Conservation (phyloP, 2,888 invertebrate species). For the Agapetus fuscipes region DNA sequence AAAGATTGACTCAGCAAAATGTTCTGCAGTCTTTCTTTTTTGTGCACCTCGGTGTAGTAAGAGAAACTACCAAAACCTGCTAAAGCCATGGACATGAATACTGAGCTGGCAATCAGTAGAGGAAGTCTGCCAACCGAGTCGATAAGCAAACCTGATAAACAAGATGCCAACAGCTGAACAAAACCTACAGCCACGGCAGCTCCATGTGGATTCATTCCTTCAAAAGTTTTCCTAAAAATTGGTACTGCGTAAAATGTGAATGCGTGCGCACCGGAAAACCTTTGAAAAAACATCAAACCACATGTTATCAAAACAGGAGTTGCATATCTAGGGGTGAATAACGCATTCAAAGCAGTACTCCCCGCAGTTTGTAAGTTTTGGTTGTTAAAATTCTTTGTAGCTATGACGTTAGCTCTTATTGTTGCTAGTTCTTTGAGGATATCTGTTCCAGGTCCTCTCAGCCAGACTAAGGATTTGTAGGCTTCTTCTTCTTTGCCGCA, state of each 20-base stretch:
- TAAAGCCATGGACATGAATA: conserved; percentile 77
- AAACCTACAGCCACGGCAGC: conserved; percentile 80
- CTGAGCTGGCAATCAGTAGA: conserved; percentile 71
- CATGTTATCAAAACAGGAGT: conserved; percentile 75
- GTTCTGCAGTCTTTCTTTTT: conserved; percentile 43
- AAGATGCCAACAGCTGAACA: conserved; percentile 76
- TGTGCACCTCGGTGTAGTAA: conserved; percentile 64
- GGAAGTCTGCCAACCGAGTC: conserved; percentile 81
- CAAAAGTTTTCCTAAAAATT: conserved; percentile 77
- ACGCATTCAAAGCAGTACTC: conserved; percentile 35
- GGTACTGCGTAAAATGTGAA: conserved; percentile 80
- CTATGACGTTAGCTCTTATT: conserved; percentile 57
- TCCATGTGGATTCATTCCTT: conserved; percentile 70
- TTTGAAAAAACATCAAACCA: conserved; percentile 82
- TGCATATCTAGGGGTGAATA: conserved; percentile 41
- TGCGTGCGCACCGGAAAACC: conserved; percentile 73
- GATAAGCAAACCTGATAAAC: conserved; percentile 71
- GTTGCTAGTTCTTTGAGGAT: conserved; percentile 64
- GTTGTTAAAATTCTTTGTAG: conserved; percentile 43
- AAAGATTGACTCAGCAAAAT: conserved; percentile 42
- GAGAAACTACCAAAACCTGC: conserved; percentile 78
- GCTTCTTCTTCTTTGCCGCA: conserved; percentile 61
- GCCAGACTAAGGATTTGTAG: conserved; percentile 62
- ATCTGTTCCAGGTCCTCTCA: conserved; percentile 73
- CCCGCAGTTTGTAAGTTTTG: conserved; percentile 39